These are phyloP conservation scores for Drosophila persimilis DNA, from an alignment of 1,140 invertebrate species.

Conservation along the genomic window DNA sequence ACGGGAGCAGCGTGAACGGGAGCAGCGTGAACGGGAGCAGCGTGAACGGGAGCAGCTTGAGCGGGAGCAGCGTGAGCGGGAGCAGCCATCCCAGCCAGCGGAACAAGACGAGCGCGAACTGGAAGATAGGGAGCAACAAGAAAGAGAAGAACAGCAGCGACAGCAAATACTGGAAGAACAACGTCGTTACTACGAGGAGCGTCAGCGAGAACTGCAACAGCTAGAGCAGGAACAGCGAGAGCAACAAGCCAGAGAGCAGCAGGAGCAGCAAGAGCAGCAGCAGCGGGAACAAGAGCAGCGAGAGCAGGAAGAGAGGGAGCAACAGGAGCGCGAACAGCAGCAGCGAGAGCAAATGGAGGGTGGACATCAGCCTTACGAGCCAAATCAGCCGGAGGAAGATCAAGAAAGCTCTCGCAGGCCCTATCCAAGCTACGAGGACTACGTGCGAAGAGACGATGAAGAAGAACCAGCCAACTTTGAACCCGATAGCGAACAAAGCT, in stretches of 20 bases:
- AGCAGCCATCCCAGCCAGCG: constrained; percentile 18
- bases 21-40: constrained; percentile 4
- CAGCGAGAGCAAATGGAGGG: constrained; percentile 11
- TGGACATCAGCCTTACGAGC: not conserved
- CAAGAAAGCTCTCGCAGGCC: not conserved
- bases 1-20: not conserved
- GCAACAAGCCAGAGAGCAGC: not conserved
- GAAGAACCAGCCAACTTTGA: not conserved
- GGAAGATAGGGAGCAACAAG: too few species aligned
- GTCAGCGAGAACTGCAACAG: constrained; percentile 5
- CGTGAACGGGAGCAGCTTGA: not conserved
- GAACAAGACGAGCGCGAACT: not conserved
- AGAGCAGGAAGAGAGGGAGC: constrained; percentile 25
- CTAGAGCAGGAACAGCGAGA: constrained; percentile 11
- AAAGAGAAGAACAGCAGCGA: not conserved
- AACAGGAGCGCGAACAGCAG: constrained; percentile 36
- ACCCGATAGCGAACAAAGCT: not conserved
- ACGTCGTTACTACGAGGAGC: not conserved
- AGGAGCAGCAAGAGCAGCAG: constrained; percentile 13
- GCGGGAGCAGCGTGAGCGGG: constrained; percentile 20
- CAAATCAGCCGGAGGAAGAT: constrained; percentile 3
- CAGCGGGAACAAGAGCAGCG: constrained; percentile 14
- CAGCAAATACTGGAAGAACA: not conserved
- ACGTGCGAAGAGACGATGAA: constrained; percentile 4
- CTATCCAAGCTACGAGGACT: constrained; percentile 15